These are phyloP conservation scores for Forbesichthys papilliferus DNA, from an alignment of 2,113 vertebrate genomes.

Conservation along the genomic window DNA sequence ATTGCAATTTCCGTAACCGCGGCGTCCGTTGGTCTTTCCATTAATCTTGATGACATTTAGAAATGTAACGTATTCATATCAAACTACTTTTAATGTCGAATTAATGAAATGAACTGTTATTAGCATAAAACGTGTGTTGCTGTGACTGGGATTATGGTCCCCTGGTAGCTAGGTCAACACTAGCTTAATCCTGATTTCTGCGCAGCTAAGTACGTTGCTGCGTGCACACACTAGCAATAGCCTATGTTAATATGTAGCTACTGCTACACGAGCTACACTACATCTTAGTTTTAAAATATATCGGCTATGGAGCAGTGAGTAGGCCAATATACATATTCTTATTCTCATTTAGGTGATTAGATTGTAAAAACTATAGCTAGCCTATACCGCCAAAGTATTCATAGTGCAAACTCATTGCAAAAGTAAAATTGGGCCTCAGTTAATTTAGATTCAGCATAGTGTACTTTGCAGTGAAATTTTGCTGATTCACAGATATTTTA, in stretches of 20 bases:
- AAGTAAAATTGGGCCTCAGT: slow-evolving; percentile 30
- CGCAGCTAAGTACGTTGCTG: slow-evolving; percentile 33
- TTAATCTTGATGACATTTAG: slow-evolving; percentile 78
- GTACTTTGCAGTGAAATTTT: slow-evolving; percentile 62
- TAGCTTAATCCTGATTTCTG: slow-evolving; percentile 52
- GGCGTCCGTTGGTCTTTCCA: slow-evolving; percentile 68
- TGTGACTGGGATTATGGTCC: slow-evolving; percentile 47
- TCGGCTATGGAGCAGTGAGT: neutral
- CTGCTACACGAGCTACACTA: too few species aligned
- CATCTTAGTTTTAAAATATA: neutral
- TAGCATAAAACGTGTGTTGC: slow-evolving; percentile 57
- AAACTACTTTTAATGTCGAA: slow-evolving; percentile 57
- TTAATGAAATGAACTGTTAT: slow-evolving; percentile 70
- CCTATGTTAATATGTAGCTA: neutral
- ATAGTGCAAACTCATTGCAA: slow-evolving; percentile 14
- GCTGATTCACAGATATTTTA: slow-evolving; percentile 78
- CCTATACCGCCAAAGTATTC: slow-evolving; percentile 4
- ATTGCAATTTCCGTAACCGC: slow-evolving; percentile 77
- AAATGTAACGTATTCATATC: slow-evolving; percentile 29
- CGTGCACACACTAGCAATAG: slow-evolving; percentile 8
- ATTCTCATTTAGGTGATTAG: too few species aligned
- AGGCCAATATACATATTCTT: too few species aligned
- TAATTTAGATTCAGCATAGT: slow-evolving; percentile 58
- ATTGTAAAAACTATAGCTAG: too few species aligned
- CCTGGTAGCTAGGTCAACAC: slow-evolving; percentile 37